A percentile compares a stretch with the other conserved stretches of the same genome.
Evolutionary conservation across 2,797 vertebrate species (phyloP).

Genomic region (Ispidina picta): DNA sequence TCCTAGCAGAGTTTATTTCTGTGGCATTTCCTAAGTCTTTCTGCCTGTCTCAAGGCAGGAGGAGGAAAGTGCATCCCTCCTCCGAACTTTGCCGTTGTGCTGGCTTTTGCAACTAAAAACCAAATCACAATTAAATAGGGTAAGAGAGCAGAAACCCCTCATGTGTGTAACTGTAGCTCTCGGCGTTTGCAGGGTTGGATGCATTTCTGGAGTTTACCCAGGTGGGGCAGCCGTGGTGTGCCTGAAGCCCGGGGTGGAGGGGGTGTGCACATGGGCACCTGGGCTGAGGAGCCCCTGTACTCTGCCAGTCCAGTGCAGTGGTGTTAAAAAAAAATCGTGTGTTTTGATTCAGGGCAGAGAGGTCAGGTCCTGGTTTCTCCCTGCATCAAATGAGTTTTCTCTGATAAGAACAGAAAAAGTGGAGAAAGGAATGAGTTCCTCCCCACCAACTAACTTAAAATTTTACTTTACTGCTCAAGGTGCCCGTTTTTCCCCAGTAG

Average conservation of each 20-base stretch:
- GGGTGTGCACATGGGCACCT: background rate
- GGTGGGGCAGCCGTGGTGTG: background rate
- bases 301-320: background rate
- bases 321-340: background rate
- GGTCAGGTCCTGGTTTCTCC: background rate
- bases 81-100: background rate
- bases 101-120: constrained; percentile 15
- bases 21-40: constrained; percentile 38
- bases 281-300: background rate
- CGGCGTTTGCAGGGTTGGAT: fast-evolving
- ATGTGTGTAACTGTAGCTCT: background rate
- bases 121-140: background rate
- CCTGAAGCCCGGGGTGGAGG: background rate
- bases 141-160: background rate
- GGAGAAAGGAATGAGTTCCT: background rate
- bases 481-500: background rate
- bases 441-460: background rate
- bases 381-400: background rate
- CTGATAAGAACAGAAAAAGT: background rate
- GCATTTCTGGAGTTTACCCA: background rate
- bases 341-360: background rate
- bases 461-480: background rate
- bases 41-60: constrained; percentile 2
- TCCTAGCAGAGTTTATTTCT: constrained; percentile 32
- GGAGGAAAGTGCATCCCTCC: background rate